Base-by-base conservation (phyloP, 2,113 vertebrate species). In the Gadus macrocephalus region DNA sequence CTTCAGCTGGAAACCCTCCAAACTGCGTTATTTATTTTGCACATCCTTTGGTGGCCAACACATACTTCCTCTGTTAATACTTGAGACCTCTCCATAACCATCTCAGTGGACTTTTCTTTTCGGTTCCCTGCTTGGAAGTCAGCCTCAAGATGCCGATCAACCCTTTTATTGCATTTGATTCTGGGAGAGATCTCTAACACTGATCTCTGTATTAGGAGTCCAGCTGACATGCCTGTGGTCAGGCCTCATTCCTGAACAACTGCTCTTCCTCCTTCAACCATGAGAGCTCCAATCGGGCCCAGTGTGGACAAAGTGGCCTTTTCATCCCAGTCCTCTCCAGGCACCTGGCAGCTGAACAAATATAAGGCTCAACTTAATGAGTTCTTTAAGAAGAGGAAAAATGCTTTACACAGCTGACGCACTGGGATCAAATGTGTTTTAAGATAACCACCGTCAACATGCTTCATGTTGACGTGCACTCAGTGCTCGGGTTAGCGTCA, bases 341-440 rank as follows among this genome's bases (percentile, higher is more conserved):
- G 74, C 75, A 78, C 62, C 77, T 73, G 77, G 74, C 86, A 87
- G 83, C 87, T 90, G 87, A 83, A 79, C 73, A 87, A 89, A 88
- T 78, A 87, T 38, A 64, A 80, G 22, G 42, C 58, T 27, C 74
- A 61, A 77, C 74, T 81, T 85, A 88, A 84, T 84, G 70, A 86
- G 77, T 81, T 78, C 72, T 88, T 85, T 82, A 85, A 86, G 82
- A 85, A 79, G 12, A 49, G 11, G 11, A 49, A 49, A 49, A 49
- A 49, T 70, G 72, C 70, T 81, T 64, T 72, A 89, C 79, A 81
- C 84, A 80, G 81, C 74, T 79, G 64, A 74, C 38, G 68, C 77
- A 74, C 70, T 74, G 72, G 80, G 69, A 77, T 72, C 73, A 62
- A 64, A 68, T 69, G 25, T 49, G 81, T 74, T 88, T 81, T 81